Evolutionary conservation across 2,113 vertebrate genomes (phyloP).

Genomic region (Pimephales promelas): DNA sequence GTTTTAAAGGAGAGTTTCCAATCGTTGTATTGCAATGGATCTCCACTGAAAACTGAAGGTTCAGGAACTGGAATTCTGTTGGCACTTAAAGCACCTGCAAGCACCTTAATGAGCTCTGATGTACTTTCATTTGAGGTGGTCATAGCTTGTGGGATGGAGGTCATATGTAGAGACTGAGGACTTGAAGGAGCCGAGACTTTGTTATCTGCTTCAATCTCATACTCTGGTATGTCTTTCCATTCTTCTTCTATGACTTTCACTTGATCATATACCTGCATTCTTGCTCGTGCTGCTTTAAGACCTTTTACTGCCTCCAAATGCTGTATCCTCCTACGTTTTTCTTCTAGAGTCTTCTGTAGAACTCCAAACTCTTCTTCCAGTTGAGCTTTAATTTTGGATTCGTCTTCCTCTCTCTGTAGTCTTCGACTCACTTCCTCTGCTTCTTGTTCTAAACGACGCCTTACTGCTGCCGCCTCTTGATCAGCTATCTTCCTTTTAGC

Average conservation of each 20-base stretch:
- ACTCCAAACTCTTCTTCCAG: conserved; percentile 36
- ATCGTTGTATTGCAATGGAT: conserved; percentile 21
- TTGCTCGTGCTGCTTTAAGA: neutral
- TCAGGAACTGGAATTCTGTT: conserved; percentile 25
- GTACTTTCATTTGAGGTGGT: conserved; percentile 29
- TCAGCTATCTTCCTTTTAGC: neutral
- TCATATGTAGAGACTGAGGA: too few relatives aligned
- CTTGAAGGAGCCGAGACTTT: too few relatives aligned
- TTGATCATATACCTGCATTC: conserved; percentile 26
- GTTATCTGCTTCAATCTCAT: too few relatives aligned
- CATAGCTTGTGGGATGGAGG: neutral
- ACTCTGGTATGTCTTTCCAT: neutral
- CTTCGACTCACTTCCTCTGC: neutral
- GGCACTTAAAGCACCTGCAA: conserved; percentile 20
- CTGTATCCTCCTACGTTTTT: neutral
- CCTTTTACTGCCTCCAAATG: neutral
- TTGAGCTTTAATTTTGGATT: conserved; percentile 26
- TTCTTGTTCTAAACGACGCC: conserved; percentile 19
- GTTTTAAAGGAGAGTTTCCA: conserved; percentile 42
- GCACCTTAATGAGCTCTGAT: neutral
- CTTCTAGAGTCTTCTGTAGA: conserved; percentile 29
- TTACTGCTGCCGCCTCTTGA: conserved; percentile 20
- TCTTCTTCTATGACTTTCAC: neutral
- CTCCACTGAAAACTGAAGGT: conserved; percentile 34
- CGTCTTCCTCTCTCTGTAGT: conserved; percentile 45